These are phyloP conservation scores for Eptesicus fuscus DNA, from an alignment of 2,113 vertebrate species.

Conservation along the genomic window DNA sequence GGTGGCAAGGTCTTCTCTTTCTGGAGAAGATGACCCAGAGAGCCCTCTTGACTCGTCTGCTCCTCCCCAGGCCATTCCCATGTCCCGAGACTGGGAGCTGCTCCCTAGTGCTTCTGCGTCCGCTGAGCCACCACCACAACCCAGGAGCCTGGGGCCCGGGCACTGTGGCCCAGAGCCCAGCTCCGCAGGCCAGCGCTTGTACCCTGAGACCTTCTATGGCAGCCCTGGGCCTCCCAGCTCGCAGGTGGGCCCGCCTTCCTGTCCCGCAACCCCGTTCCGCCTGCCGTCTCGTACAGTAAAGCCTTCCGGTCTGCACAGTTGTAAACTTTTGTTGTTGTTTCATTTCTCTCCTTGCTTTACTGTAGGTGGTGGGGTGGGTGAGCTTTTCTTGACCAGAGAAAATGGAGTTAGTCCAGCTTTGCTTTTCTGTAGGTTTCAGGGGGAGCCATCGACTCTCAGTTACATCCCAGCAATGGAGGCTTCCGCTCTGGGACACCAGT, in stretches of 20 bases:
- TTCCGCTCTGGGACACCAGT: slow-evolving; percentile 78
- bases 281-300: not conserved
- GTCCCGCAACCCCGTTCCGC: not conserved
- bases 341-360: not conserved
- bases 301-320: not conserved
- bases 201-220: slow-evolving; percentile 74
- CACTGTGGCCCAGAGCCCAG: slow-evolving; percentile 54
- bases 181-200: slow-evolving; percentile 64
- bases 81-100: slow-evolving; percentile 73
- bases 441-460: slow-evolving; percentile 68
- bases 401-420: not conserved
- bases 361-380: not conserved
- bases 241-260: slow-evolving; percentile 40
- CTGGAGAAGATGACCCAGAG: not conserved
- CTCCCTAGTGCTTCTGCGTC: slow-evolving; percentile 51
- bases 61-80: slow-evolving; percentile 50
- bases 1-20: not conserved
- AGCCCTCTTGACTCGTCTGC: not conserved
- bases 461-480: slow-evolving; percentile 67
- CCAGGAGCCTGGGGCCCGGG: slow-evolving; percentile 49
- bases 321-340: not conserved
- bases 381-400: not conserved
- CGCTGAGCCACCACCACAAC: slow-evolving; percentile 47
- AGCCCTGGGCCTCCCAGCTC: slow-evolving; percentile 66
- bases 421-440: slow-evolving; percentile 63